phyloP scores from a whole-genome alignment of 2,888 invertebrate genomes.

The Julus scandinavius region DNA sequence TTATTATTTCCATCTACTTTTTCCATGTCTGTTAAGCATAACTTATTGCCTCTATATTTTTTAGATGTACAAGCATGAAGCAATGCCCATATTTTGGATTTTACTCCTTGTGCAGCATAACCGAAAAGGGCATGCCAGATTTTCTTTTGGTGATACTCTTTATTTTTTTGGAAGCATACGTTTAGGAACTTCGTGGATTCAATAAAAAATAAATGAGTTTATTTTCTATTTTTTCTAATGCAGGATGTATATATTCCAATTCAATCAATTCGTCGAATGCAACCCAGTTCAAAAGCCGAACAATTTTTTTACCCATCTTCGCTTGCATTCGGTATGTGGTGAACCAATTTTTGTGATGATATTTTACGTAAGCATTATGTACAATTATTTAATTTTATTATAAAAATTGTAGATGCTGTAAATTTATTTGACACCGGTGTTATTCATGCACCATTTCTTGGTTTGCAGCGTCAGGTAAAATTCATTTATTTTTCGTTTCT shows the following conservation, averaged over 20 bases:
- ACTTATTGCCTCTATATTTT: background rate
- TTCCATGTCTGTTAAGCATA: constrained; percentile 58
- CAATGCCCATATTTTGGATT: constrained; percentile 64
- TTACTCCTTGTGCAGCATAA: constrained; percentile 62
- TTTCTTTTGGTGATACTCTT: constrained; percentile 61
- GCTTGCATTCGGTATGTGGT: constrained; percentile 76
- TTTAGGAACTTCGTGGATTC: background rate
- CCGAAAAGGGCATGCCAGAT: constrained; percentile 60
- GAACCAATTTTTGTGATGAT: background rate
- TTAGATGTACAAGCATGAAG: constrained; percentile 54
- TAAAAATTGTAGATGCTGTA: constrained; percentile 61
- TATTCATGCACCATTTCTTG: constrained; percentile 64
- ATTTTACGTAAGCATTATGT: background rate
- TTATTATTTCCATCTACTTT: constrained; percentile 72
- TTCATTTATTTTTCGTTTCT: constrained; percentile 22
- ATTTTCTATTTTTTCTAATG: constrained; percentile 58
- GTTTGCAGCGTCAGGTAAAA: constrained; percentile 65
- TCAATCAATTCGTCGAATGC: constrained; percentile 61
- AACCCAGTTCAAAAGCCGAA: constrained; percentile 76
- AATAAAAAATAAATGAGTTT: background rate
- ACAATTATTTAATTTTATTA: background rate
- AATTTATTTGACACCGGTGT: constrained; percentile 63
- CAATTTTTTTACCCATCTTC: constrained; percentile 88
- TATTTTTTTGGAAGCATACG: background rate
- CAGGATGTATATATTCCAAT: constrained; percentile 72